These are phyloP conservation scores for Leptoteleia sp. DNA, from an alignment of 1,140 invertebrate species.

Conservation along the genomic window DNA sequence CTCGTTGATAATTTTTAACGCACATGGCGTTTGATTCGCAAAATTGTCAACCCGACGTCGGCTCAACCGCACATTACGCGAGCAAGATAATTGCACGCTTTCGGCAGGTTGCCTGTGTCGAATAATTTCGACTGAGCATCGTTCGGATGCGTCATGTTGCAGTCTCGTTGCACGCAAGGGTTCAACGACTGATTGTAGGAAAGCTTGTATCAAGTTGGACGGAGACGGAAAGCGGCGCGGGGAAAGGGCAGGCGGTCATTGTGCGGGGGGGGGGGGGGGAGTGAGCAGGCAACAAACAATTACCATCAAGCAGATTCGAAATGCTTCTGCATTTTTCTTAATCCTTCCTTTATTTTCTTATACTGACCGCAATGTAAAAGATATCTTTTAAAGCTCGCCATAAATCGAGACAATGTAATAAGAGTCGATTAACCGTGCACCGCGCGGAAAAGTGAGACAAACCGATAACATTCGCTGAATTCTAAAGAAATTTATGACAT, in stretches of 20 bases:
- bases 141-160: constrained; percentile 66
- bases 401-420: constrained; percentile 54
- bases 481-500: constrained; percentile 35
- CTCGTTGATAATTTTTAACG: constrained; percentile 48
- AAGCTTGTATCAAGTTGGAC: constrained; percentile 36
- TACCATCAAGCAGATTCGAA: constrained; percentile 21
- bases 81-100: constrained; percentile 57
- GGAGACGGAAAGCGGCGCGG: constrained; percentile 6
- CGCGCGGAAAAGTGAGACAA: constrained; percentile 34
- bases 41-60: constrained; percentile 47
- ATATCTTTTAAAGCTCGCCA: constrained; percentile 43
- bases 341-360: constrained; percentile 27
- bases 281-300: no score
- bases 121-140: constrained; percentile 62
- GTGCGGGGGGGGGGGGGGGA: not conserved
- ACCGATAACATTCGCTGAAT: constrained; percentile 40
- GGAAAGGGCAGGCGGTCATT: not conserved
- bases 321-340: constrained; percentile 47
- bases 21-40: constrained; percentile 53
- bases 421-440: constrained; percentile 19
- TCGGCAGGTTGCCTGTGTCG: constrained; percentile 58
- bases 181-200: constrained; percentile 66
- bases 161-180: constrained; percentile 63
- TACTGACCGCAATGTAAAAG: constrained; percentile 24
- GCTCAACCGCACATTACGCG: constrained; percentile 44